Percentiles rank a stretch among this genome's conserved stretches.
These are phyloP conservation scores for Syrmaticus mikado DNA, from an alignment of 2,113 vertebrate species.

Conservation along the genomic window DNA sequence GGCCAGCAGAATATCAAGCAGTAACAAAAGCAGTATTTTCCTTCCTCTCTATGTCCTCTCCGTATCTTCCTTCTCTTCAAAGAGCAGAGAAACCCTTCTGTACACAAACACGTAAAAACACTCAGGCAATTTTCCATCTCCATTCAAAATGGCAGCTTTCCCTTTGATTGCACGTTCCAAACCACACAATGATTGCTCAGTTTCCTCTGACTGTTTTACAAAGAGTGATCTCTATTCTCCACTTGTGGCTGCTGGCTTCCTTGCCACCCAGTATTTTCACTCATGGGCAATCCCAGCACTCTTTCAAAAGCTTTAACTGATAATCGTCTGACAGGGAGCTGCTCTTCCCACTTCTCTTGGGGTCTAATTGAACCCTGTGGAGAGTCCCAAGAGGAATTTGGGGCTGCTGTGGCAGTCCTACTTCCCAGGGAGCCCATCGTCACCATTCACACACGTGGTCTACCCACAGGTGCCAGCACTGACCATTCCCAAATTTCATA, in stretches of 20 bases:
- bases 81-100: background rate
- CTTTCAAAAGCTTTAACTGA: background rate
- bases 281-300: background rate
- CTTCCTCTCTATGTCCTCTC: background rate
- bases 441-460: background rate
- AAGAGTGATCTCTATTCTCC: background rate
- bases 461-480: background rate
- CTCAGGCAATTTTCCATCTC: constrained; percentile 38
- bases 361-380: background rate
- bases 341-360: background rate
- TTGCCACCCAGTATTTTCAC: background rate
- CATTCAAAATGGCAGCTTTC: background rate
- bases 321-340: background rate
- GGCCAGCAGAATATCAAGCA: background rate
- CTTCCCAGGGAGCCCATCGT: background rate
- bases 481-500: background rate
- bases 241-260: background rate
- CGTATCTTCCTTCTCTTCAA: background rate
- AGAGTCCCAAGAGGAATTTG: background rate
- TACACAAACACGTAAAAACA: background rate
- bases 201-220: background rate
- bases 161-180: constrained; percentile 23
- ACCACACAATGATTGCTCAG: background rate
- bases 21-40: constrained; percentile 1
- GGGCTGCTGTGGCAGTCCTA: background rate